phyloP scores from a whole-genome alignment of 2,888 invertebrate genomes.

The Mantis religiosa region DNA sequence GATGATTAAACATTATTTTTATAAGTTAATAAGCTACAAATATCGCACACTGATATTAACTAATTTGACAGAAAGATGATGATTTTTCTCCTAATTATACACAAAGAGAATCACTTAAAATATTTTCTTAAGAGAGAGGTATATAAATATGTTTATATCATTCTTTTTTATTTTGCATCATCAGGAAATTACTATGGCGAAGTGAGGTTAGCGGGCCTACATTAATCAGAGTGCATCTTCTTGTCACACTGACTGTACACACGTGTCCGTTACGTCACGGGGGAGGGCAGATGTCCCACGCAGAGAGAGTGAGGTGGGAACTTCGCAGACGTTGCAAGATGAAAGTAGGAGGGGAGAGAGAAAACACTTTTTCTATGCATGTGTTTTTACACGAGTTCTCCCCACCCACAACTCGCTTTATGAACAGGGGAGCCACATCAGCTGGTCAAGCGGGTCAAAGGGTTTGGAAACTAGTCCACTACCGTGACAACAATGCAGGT shows the following conservation, averaged over 20 bases:
- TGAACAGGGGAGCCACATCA: background rate
- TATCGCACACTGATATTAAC: too few relatives aligned
- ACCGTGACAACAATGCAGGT: background rate
- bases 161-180: too few relatives aligned
- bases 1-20: too few relatives aligned
- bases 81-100: too few relatives aligned
- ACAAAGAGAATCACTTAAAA: too few relatives aligned
- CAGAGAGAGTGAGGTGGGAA: background rate
- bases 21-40: too few relatives aligned
- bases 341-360: background rate
- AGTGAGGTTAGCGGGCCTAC: background rate
- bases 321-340: background rate
- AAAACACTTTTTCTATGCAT: background rate
- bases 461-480: background rate
- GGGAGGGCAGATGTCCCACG: background rate
- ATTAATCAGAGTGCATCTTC: slow-evolving; percentile 2
- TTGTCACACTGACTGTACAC: slow-evolving; percentile 21
- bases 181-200: too few relatives aligned
- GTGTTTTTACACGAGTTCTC: background rate
- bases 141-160: too few relatives aligned
- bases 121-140: too few relatives aligned
- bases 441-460: background rate
- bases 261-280: slow-evolving; percentile 14
- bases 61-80: too few relatives aligned
- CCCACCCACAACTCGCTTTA: background rate